Base-by-base conservation (phyloP, 2,113 vertebrate genomes). In the Hiodon alosoides region DNA sequence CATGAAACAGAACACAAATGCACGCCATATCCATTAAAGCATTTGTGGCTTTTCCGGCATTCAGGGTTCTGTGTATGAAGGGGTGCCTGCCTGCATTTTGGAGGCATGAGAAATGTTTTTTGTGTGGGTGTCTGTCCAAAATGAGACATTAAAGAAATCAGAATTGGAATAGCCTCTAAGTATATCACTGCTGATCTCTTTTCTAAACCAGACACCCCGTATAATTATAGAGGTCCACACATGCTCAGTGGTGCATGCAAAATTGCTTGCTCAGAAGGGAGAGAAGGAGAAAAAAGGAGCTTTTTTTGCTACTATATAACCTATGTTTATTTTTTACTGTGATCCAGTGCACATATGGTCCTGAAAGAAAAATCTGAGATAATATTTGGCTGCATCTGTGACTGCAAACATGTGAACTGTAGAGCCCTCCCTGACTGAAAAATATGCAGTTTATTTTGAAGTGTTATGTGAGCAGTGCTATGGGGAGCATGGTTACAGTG, bases 381-480 rank as follows among this genome's bases (percentile, higher is more conserved):
- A 31, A 31, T 31, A 31, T 31, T 31, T 31, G 31, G 31, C 31
- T 31, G 31, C 31, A 54, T 7, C 54, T 4, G 47, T 65, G 48
- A 4, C 7, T 66, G 14, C 7, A 72, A 46, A 74, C 13, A 4
- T 6, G 13, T 69, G 54, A 17, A 51, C 61, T 67, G 57, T 71
- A 7, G 58, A 11, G n/a, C 9, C 14, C 52, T 68, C 69, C 13
- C 14, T 79, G 76, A 78, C 83, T 84, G 82, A 61, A 81, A 86
- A 87, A 83, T 80, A 48, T 69, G 65, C 76, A 80, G 80, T 76
- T 79, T 71, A 67, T 73, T 65, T 31, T 54, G 46, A 55, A 7
- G 69, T 80, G 82, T 83, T 82, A 82, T 77, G 74, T 76, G 83
- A 84, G 82, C 84, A 79, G 81, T 77, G 76, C 75, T 68, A 67